A percentile compares a stretch with the other conserved stretches of the same genome.
Conservation (phyloP, 2,797 vertebrate species). For the Anguilla pacifica region DNA sequence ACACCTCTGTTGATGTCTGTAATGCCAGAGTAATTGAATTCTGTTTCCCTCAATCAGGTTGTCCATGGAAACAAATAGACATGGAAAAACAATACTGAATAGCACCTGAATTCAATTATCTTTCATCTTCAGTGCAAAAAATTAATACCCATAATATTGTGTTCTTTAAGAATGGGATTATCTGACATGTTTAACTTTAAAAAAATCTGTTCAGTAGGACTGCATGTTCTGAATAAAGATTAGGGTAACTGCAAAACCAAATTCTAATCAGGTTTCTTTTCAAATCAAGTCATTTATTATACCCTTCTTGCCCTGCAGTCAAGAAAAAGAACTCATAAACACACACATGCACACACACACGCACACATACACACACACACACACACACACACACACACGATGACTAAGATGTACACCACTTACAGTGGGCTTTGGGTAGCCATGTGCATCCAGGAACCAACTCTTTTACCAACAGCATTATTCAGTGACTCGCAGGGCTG, state of each 20-base stretch:
- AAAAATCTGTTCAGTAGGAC: background rate
- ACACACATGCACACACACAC: no score
- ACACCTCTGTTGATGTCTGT: slow-evolving; percentile 10
- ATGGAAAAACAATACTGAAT: slow-evolving; percentile 6
- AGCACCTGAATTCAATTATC: slow-evolving; percentile 24
- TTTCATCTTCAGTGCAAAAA: slow-evolving; percentile 14
- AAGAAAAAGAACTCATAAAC: background rate
- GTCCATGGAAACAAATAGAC: slow-evolving; percentile 1
- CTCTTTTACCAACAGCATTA: no score
- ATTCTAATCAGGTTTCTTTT: slow-evolving; percentile 26
- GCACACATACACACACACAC: background rate
- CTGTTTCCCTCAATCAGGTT: slow-evolving; percentile 8
- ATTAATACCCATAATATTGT: slow-evolving; percentile 12
- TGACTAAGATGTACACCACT: background rate
- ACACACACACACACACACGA: background rate
- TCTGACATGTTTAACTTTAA: slow-evolving; percentile 23
- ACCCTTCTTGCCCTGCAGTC: background rate
- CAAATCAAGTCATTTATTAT: slow-evolving; percentile 13
- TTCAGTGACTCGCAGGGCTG: no score
- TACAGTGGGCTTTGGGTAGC: no score
- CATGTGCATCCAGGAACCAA: no score
- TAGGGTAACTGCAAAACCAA: background rate
- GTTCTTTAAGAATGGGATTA: background rate
- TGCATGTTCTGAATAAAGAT: slow-evolving; percentile 6
- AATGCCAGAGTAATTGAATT: slow-evolving; percentile 27